A percentile compares a stretch with the other conserved stretches of the same genome.
Evolutionary conservation across 1,140 invertebrate species (phyloP).

Genomic region (Liolophura sinensis): DNA sequence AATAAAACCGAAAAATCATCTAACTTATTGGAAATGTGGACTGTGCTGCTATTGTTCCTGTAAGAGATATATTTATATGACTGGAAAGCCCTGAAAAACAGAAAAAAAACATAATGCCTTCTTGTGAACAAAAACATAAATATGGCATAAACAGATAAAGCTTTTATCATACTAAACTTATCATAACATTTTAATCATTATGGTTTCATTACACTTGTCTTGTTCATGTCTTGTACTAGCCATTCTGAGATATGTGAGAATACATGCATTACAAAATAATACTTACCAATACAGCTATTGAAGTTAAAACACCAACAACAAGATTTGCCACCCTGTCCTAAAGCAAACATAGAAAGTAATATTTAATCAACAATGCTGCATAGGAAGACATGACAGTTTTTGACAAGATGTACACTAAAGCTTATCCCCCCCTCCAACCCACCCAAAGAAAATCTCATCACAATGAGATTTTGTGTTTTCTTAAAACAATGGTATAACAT

Average conservation of each 20-base stretch:
- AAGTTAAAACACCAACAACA: slow-evolving; percentile 44
- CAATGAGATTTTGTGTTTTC: no score
- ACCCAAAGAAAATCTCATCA: no score
- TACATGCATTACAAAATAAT: neutral
- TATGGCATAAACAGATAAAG: neutral
- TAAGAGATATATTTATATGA: no score
- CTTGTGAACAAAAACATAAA: neutral
- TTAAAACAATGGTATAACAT: no score
- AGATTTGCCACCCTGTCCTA: slow-evolving; percentile 54
- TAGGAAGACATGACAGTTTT: no score
- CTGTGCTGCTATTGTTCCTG: no score
- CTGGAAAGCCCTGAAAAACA: no score
- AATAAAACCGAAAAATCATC: no score
- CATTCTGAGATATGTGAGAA: neutral
- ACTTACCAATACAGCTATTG: slow-evolving; percentile 46
- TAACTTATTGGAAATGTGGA: no score
- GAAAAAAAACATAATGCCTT: slow-evolving; percentile 1
- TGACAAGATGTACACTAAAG: no score
- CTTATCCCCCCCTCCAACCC: no score
- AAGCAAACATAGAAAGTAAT: slow-evolving; percentile 17
- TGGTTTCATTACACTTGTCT: neutral
- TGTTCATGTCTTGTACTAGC: neutral
- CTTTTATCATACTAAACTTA: neutral
- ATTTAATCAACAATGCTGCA: neutral
- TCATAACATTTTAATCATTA: neutral